Percentiles rank a stretch among this genome's conserved stretches.
Evolutionary conservation across 2,113 vertebrate species (phyloP).

Genomic region (Candoia aspera): DNA sequence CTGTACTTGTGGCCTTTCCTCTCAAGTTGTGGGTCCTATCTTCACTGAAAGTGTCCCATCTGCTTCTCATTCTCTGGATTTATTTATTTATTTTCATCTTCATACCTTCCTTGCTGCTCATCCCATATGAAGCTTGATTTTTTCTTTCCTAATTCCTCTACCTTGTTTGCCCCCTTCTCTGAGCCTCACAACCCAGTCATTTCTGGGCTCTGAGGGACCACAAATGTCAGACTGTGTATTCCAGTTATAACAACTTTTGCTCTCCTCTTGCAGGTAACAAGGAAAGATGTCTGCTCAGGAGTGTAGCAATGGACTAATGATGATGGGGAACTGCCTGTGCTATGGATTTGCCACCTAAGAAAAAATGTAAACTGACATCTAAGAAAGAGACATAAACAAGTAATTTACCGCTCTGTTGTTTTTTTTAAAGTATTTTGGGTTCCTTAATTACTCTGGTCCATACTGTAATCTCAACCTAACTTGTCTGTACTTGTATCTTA

Average conservation of each 20-base stretch:
- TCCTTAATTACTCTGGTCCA: not conserved
- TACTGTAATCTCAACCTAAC: not conserved
- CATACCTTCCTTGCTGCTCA: not conserved
- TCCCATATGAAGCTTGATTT: not conserved
- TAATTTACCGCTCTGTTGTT: not conserved
- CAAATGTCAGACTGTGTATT: not conserved
- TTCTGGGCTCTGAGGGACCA: not conserved
- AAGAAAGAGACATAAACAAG: not conserved
- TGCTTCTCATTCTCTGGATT: conserved; percentile 57
- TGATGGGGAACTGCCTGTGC: too few species aligned
- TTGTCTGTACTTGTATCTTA: too few species aligned
- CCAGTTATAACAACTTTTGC: not conserved
- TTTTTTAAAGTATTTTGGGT: not conserved
- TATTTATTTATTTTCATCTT: not conserved
- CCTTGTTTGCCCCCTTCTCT: not conserved
- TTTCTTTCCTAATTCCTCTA: not conserved
- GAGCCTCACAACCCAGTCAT: not conserved
- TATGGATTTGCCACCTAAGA: not conserved
- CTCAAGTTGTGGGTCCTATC: conserved; percentile 52
- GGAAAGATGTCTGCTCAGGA: not conserved
- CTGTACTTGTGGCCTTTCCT: conserved; percentile 49
- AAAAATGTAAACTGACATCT: not conserved
- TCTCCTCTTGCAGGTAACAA: too few species aligned
- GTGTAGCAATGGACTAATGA: not conserved
- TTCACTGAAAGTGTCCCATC: conserved; percentile 60